Base-by-base conservation (phyloP, 2,888 invertebrate genomes). In the Caenorhabditis sp. region DNA sequence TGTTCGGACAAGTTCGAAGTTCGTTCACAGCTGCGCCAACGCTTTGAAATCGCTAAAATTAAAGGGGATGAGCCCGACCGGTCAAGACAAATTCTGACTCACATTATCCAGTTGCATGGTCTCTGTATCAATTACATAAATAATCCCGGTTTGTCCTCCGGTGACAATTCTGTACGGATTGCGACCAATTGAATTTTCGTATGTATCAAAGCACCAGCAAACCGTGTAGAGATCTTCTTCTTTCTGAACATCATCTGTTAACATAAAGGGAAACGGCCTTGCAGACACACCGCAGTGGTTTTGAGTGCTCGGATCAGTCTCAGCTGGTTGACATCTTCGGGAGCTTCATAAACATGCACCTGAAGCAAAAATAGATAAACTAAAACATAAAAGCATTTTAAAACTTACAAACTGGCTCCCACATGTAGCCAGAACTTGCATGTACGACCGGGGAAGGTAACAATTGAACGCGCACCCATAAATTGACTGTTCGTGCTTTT, bases 21-120 rank as follows among this genome's bases (percentile, higher is more conserved):
- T 87, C 87, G 70, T 87, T 87, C 30, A 87, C 76, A 0, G 80
- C 59, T 5, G 81, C 80, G 17, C 87, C 86, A 55, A 81, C 80
- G 7, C 83, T 76, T 17, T 35, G 39, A 0, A 83, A 55, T 8
- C 59, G 59, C 86, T 86, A 53, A 59, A 83, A 65, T 35, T 26
- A 6, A 24, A 22, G 30, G 11, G n/a, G 11, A 45, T n/a, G 15
- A 20, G 46, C 8, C 17, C 3, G 24, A 46, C n/a, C n/a, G n/a
- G n/a, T n/a, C n/a, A n/a, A n/a, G n/a, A n/a, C n/a, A n/a, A n/a
- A n/a, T n/a, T n/a, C n/a, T n/a, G n/a, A n/a, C 68, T 53, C 59
- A 83, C 83, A 66, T 75, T 68, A 9, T 53, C 43, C 30, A 72
- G 46, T 22, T 52, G 26, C 15, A 35, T 62, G 2, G 55, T 73